Conservation (phyloP, 2,888 invertebrate species). For the Fragum fragum region DNA sequence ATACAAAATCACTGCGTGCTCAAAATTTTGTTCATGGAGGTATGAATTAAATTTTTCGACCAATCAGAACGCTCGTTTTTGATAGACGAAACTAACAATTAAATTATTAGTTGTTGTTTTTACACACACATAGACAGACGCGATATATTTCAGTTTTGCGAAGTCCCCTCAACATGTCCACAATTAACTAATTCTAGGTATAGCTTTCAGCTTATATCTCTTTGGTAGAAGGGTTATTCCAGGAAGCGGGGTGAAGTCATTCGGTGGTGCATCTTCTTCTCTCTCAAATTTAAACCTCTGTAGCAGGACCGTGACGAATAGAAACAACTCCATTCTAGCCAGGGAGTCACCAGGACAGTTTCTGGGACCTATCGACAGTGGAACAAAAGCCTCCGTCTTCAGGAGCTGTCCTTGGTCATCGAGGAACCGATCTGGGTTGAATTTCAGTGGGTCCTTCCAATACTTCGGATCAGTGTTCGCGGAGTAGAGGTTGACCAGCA, state of each 20-base stretch:
- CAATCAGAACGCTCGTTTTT: too few relatives aligned
- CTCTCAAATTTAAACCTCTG: slow-evolving; percentile 24
- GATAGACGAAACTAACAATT: too few relatives aligned
- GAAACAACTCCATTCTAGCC: slow-evolving; percentile 16
- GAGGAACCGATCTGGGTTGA: slow-evolving; percentile 43
- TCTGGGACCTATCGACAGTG: slow-evolving; percentile 39
- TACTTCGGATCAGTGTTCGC: slow-evolving; percentile 27
- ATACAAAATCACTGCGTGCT: too few relatives aligned
- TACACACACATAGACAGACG: too few relatives aligned
- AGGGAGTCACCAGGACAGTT: slow-evolving; percentile 24
- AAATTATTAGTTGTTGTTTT: too few relatives aligned
- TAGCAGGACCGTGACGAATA: slow-evolving; percentile 16
- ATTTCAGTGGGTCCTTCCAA: slow-evolving; percentile 33
- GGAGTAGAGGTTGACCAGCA: slow-evolving; percentile 39
- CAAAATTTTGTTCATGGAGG: too few relatives aligned
- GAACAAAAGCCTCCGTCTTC: slow-evolving; percentile 27
- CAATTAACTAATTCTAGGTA: too few relatives aligned
- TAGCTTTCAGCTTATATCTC: too few relatives aligned
- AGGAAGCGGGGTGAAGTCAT: not conserved
- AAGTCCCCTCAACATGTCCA: too few relatives aligned
- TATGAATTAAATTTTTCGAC: too few relatives aligned
- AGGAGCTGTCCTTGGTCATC: slow-evolving; percentile 18
- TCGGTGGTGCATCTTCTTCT: not conserved
- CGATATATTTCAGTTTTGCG: too few relatives aligned
- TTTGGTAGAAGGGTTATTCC: slow-evolving; percentile 9